Percentiles rank a stretch among this genome's conserved stretches.
phyloP scores from a whole-genome alignment of 2,797 vertebrate genomes.

The Oryzias dopingdopingensis region DNA sequence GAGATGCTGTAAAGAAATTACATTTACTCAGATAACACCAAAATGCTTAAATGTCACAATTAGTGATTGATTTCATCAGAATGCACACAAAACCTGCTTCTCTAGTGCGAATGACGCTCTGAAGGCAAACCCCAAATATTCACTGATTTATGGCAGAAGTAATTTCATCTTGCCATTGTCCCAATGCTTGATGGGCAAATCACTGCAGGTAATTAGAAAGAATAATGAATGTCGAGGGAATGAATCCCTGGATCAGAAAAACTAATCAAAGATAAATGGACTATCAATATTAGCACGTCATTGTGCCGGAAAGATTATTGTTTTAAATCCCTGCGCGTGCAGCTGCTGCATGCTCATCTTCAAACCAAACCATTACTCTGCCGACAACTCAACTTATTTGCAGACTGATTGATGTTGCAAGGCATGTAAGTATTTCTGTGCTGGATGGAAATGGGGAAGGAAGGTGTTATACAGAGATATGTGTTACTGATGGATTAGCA shows the following conservation, averaged over 20 bases:
- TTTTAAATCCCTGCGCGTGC: constrained; percentile 66
- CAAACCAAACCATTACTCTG: constrained; percentile 65
- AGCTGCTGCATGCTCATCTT: constrained; percentile 47
- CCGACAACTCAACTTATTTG: constrained; percentile 58
- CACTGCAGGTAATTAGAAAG: constrained; percentile 78
- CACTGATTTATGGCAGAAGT: constrained; percentile 75
- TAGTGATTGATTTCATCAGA: constrained; percentile 54
- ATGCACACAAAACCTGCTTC: constrained; percentile 47
- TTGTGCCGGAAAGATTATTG: constrained; percentile 69
- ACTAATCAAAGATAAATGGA: constrained; percentile 77
- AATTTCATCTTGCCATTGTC: constrained; percentile 72
- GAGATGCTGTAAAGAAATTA: background rate
- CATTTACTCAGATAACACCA: constrained; percentile 26
- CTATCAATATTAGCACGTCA: constrained; percentile 69
- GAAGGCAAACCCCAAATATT: constrained; percentile 55
- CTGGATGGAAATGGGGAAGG: constrained; percentile 34
- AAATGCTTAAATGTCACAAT: constrained; percentile 52
- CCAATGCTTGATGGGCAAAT: constrained; percentile 67
- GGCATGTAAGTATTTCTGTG: constrained; percentile 40
- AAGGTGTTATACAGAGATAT: constrained; percentile 40
- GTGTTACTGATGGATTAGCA: constrained; percentile 41
- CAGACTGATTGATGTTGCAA: constrained; percentile 64
- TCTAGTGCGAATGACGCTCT: constrained; percentile 59
- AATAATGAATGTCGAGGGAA: constrained; percentile 76
- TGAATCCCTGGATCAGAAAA: constrained; percentile 72